Evolutionary conservation across 2,113 vertebrate genomes (phyloP).

Genomic region (Sinocyclocheilus rhinocerous): DNA sequence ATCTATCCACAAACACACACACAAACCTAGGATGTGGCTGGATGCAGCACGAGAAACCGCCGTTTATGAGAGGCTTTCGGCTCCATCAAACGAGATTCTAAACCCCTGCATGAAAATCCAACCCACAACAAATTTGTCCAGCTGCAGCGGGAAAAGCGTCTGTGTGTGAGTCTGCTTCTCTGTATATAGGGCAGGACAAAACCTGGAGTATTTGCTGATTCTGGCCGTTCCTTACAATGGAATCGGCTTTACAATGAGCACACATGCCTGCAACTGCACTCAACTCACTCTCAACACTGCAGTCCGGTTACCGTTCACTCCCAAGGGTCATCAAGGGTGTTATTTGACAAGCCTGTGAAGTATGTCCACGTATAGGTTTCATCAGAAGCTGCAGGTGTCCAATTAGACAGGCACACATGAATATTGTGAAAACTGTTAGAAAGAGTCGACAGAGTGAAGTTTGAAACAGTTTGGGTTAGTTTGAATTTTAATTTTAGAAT

Average conservation of each 20-base stretch:
- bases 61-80: constrained; percentile 18
- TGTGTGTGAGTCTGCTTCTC: constrained; percentile 19
- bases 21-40: constrained; percentile 57
- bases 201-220: constrained; percentile 54
- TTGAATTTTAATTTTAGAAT: too few relatives aligned
- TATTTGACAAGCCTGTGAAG: neutral
- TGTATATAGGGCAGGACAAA: constrained; percentile 28
- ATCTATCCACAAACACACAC: constrained; percentile 22
- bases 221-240: constrained; percentile 41
- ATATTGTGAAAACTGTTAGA: neutral
- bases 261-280: neutral
- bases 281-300: neutral
- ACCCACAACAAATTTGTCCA: constrained; percentile 48
- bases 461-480: neutral
- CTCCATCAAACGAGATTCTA: constrained; percentile 5
- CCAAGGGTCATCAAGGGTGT: neutral
- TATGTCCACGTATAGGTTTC: neutral
- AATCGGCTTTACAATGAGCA: constrained; percentile 44
- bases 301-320: neutral
- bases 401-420: neutral
- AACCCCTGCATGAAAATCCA: constrained; percentile 32
- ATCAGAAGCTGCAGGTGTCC: neutral
- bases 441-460: neutral
- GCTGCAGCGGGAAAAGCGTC: constrained; percentile 28
- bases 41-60: constrained; percentile 43